Base-by-base conservation (phyloP, 2,797 vertebrate species). In the Mastacembelus armatus region DNA sequence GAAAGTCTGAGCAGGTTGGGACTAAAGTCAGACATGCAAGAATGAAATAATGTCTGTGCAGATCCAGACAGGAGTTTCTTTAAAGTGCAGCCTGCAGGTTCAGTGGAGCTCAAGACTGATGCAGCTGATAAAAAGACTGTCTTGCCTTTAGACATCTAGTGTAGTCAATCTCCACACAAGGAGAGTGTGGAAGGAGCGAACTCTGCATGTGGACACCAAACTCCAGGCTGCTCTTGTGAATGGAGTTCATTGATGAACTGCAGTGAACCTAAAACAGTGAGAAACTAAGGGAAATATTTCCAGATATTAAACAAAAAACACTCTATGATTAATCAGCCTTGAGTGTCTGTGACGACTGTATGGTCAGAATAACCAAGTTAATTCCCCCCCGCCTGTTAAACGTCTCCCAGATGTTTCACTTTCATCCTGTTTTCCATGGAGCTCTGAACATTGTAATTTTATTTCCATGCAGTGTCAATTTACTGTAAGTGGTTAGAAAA, bases 391-490 rank as follows among this genome's bases (percentile, higher is more conserved):
- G 45, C 30, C 45, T 49, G 16, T 33, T 49, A 55, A 71, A 80
- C 24, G 3, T 52, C 47, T 51, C 35, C 22, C 61, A 65, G 56
- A 52, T 68, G 62, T 71, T 78, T 71, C 29, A 27, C 39, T 54
- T 71, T 51, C 60, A 39, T 58, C 22, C 42, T 43, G 38, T 74
- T 77, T 48, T 64, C 66, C 59, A 30, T 49, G 19, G 36, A 67
- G 45, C 16, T 38, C 29, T 26, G 40, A 71, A 44, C 67, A 30
- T 29, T 70, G 67, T 70, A 63, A 66, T 70, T 78, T 36, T 48
- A 49, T 77, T 74, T 69, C 59, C 66, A 70, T 7, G 14, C 45
- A 54, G 69, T 78, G 61, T 78, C 71, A 44, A 57, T 73, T 84
- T 84, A 66, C 65, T 49, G 4, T 22, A 30, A 78, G 50, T 7